Evolutionary conservation across 2,888 invertebrate species (phyloP).

Genomic region (Chaitophorus viminalis): DNA sequence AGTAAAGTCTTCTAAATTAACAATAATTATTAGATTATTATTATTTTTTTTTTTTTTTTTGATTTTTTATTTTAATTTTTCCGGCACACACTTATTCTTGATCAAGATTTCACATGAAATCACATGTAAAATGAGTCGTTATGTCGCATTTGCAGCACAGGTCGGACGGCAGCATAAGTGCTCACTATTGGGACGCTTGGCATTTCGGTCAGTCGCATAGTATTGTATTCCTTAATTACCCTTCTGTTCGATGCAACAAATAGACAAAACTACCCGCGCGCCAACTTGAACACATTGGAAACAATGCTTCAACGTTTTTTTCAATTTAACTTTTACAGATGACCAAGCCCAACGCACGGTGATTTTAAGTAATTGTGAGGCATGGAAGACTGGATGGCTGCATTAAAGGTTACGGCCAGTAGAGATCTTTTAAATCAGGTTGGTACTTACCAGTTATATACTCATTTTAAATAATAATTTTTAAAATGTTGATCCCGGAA

Average conservation of each 20-base stretch:
- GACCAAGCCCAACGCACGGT: constrained; percentile 10
- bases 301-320: neutral
- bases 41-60: neutral
- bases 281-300: neutral
- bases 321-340: constrained; percentile 26
- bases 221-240: no score
- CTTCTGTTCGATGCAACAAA: neutral
- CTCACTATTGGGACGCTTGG: neutral
- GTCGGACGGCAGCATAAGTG: neutral
- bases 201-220: neutral
- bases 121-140: neutral
- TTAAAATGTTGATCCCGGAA: no score
- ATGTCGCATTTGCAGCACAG: neutral
- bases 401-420: constrained; percentile 78
- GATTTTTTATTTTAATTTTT: neutral
- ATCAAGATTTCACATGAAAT: neutral
- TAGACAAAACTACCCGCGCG: neutral
- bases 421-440: constrained; percentile 70
- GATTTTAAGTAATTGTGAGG: neutral
- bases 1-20: neutral
- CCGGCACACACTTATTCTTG: neutral
- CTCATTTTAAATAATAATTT: no score
- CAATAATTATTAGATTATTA: neutral
- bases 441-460: constrained; percentile 50
- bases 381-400: constrained; percentile 93